Percentiles rank a stretch among this genome's conserved stretches.
phyloP scores from a whole-genome alignment of 2,113 vertebrate species.

The Istiophorus platypterus region DNA sequence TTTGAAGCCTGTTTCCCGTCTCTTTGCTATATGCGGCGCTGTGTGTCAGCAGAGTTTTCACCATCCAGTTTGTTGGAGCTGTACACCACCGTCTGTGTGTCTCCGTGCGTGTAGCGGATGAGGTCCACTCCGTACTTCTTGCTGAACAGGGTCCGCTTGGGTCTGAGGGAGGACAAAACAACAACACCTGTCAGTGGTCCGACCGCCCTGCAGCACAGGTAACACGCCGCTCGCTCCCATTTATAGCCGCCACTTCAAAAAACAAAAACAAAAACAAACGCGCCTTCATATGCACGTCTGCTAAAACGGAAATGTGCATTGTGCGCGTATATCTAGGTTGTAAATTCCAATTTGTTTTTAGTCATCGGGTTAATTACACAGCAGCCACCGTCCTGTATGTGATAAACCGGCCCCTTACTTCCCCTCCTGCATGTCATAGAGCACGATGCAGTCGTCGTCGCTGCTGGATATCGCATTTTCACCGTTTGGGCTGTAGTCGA shows the following conservation, averaged over 20 bases:
- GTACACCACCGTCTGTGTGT: constrained; percentile 94
- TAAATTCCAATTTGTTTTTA: neutral
- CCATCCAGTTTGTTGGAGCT: constrained; percentile 99
- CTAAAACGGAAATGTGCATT: neutral
- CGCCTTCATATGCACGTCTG: neutral
- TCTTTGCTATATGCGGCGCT: neutral
- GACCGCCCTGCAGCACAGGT: neutral
- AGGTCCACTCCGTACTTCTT: constrained; percentile 99
- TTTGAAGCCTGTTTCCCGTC: neutral
- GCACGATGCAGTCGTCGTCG: constrained; percentile 96
- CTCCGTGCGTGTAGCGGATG: constrained; percentile 94
- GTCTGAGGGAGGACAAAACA: constrained; percentile 79
- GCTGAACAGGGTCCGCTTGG: constrained; percentile 94
- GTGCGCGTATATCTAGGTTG: neutral
- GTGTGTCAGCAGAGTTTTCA: constrained; percentile 61
- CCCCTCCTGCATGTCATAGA: constrained; percentile 96
- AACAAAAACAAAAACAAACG: neutral
- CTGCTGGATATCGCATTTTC: constrained; percentile 96
- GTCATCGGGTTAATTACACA: neutral
- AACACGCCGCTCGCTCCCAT: neutral
- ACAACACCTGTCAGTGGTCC: neutral
- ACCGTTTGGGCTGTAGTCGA: constrained; percentile 95
- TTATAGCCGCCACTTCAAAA: neutral
- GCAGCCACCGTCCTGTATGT: too few relatives aligned
- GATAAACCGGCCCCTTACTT: constrained; percentile 89